Evolutionary conservation across 2,797 vertebrate genomes (phyloP), one percentile per base, ranked within the genome.

Genomic region (Oreochromis mossambicus): DNA sequence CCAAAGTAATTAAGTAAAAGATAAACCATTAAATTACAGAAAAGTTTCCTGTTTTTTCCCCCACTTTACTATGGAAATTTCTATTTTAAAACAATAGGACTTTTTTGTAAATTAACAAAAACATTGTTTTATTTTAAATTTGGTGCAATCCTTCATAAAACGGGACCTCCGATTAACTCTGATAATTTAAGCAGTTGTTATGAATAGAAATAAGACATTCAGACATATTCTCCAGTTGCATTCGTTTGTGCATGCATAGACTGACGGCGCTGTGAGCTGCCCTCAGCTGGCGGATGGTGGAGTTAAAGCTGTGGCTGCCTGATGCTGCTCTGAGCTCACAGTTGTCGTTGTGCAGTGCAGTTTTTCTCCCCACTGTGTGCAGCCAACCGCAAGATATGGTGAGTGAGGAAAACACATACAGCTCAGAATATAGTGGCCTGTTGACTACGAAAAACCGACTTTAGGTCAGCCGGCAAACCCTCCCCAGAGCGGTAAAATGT

Each of bases 311-410:
- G 61, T 70, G 76, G 70, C 77, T 36, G 61, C 19, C 77, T 78
- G 83, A 21, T 34, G 80, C 83, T 52, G 78, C 84, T 80, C 52
- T 94, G 93, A 92, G 46, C 78, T 87, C 92, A 68, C 89, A 83
- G 92, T 86, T 91, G 92, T 91, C 88, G 94, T 93, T 90, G 95
- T 94, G 96, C 95, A 89, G 94, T 88, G 93, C 91, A 95, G 94
- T 84, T 83, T 89, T 92, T 82, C 36, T 41, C 48, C 21, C 36
- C 14, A 38, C 76, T 61, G 81, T 79, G 91, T 83, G 85, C 91
- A 89, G 86, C 86, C 93, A 92, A 92, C 91, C 91, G 92, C 89
- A 92, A 95, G 95, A 95, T 94, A 97, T 97, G 96, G 96, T 97
- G 93, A 97, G 96, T 95, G 90, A 83, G 88, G 87, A 86, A 85